Conservation (phyloP, 2,888 invertebrate genomes). For the Stenolophus ochropezus region DNA sequence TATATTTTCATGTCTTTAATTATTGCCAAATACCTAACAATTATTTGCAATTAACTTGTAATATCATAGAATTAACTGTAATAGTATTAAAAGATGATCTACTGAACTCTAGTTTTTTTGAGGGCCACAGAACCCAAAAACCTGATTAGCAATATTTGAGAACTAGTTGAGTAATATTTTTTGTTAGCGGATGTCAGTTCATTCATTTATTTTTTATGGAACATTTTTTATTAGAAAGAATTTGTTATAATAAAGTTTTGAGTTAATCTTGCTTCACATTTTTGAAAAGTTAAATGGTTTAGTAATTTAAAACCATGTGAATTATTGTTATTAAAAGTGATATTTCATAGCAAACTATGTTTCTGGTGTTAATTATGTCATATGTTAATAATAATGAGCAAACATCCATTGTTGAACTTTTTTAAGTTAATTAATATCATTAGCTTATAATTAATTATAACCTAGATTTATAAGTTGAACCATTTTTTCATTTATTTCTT, state of each 20-base stretch:
- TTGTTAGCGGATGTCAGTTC: constrained; percentile 2
- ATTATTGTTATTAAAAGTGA: constrained; percentile 24
- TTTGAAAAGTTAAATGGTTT: neutral
- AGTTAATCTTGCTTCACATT: too few species aligned
- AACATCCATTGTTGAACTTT: constrained; percentile 16
- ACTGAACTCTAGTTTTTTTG: constrained; percentile 25
- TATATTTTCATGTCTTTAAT: neutral
- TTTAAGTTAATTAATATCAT: constrained; percentile 19
- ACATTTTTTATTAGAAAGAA: neutral
- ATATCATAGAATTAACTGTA: constrained; percentile 27
- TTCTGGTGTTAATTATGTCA: constrained; percentile 32
- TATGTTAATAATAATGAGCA: constrained; percentile 26
- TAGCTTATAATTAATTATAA: constrained; percentile 29
- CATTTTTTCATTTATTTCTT: constrained; percentile 3
- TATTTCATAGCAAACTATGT: neutral
- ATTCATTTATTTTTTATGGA: constrained; percentile 20
- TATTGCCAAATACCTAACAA: constrained; percentile 15
- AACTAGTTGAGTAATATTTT: constrained; percentile 28
- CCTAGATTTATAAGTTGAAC: constrained; percentile 16
- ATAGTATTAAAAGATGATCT: constrained; percentile 15
- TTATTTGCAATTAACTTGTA: constrained; percentile 15
- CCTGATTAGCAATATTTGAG: constrained; percentile 3
- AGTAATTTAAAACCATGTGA: neutral
- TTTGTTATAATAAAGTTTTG: neutral
- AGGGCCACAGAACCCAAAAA: neutral